Base-by-base conservation (phyloP, 2,113 vertebrate genomes). In the Elephantulus edwardii region DNA sequence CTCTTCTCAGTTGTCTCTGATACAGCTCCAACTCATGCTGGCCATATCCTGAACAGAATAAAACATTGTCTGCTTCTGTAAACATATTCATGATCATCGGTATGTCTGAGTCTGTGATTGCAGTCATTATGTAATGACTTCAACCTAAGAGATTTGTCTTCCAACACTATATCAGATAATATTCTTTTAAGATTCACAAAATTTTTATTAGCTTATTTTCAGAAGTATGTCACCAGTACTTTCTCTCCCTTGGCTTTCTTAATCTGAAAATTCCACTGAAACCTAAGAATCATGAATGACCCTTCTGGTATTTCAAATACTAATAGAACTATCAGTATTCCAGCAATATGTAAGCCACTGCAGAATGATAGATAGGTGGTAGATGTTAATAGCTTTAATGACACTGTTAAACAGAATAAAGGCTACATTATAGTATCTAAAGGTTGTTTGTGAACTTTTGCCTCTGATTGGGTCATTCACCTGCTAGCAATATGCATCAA, bases 381-480 rank as follows among this genome's bases (percentile, higher is more conserved):
- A 6, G n/a, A 14, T 24, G 3, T n/a, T 60, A 84, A 86, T 6
- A 1, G 30, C n/a, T 70, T 13, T 2, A 3, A 9, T 3, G 38
- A 30, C n/a, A 22, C 8, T 26, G n/a, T 28, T 35, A 20, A 50
- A 68, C 35, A 60, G 76, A 8, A 20, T 28, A n/a, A 54, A 24
- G 68, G 14, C 8, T 46, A 26, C 44, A 52, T 56, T 12, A 30
- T 24, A 13, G 8, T 2, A 2, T 56, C n/a, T 19, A 30, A 16
- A 26, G 19, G 24, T 33, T 4, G 38, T 76, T 17, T 58, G 33
- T 71, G 42, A 90, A 33, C 70, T n/a, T 70, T 35, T 8, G 44
- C n/a, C 58, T 48, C 4, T 20, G 2, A 9, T 14, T 1, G 42
- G 26, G 24, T 42, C 0, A 1, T 8, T n/a, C 42, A 48, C 44